Base-by-base conservation (phyloP, 2,888 invertebrate genomes). In the Hydraecia micacea region DNA sequence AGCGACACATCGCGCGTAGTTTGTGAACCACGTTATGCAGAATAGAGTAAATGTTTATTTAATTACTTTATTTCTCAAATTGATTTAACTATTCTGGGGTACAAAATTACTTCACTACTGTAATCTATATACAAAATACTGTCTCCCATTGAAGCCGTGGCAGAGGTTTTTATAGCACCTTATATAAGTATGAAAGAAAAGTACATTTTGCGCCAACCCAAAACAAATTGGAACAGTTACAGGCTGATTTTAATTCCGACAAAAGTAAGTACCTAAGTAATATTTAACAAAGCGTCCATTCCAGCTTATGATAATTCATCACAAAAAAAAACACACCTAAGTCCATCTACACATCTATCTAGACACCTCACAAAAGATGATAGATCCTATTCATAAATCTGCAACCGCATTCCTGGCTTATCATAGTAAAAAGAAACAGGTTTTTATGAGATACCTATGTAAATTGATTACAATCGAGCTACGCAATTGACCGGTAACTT, bases 391-490 rank as follows among this genome's bases (percentile, higher is more conserved):
- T 79, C 73, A 84, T 73, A 81, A 70, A 68, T 80, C 78, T 39
- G n/a, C 73, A 80, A 73, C 75, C 60, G 70, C 83, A 83, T 84
- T 80, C 73, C 49, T 46, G 11, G 32, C 72, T 80, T 80, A 84
- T 80, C 83, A 75, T 78, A 32, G 73, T 70, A 68, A 84, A 83
- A 75, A 83, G 25, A 72, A 80, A 84, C 83, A 49, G 75, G 84
- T 84, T 84, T 80, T 36, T 68, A 68, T 68, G n/a, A 83, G 11
- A 79, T 75, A 55, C 75, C 75, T 76, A 63, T 65, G 75, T 76
- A 67, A 82, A 75, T 83, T 62, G 70, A 84, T 86, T 70, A 84
- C 80, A 84, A 80, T 80, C 72, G 55, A 60, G 49, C 49, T 66
- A 58, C 66, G 71, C 77, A 75, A 75, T 73, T 71, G 72, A 63